A percentile compares a stretch with the other conserved stretches of the same genome.
Conservation (phyloP, 2,888 invertebrate species). For the Candidula unifasciata region DNA sequence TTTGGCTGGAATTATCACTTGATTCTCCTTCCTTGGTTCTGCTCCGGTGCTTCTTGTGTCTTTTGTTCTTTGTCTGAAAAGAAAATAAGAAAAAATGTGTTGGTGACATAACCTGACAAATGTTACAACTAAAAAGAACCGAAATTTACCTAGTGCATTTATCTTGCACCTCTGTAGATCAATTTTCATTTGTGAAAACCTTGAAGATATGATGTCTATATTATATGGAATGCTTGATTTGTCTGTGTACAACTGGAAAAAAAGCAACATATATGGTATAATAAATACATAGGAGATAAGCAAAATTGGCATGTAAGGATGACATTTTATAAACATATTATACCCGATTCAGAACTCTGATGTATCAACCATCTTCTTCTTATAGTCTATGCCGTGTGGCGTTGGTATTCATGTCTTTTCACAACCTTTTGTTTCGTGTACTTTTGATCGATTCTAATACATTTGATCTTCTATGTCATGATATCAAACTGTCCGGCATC, state of each 20-base stretch:
- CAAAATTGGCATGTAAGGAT: too few species aligned
- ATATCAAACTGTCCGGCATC: too few species aligned
- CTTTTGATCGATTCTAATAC: too few species aligned
- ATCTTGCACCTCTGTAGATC: slow-evolving; percentile 20
- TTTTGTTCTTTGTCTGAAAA: slow-evolving; percentile 19
- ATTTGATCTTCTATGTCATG: too few species aligned
- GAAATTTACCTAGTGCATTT: slow-evolving; percentile 48
- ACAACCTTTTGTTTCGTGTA: too few species aligned
- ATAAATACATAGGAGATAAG: too few species aligned
- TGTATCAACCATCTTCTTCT: too few species aligned
- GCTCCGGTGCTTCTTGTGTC: background rate
- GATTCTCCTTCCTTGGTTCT: background rate
- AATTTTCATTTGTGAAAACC: slow-evolving; percentile 33
- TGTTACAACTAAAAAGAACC: background rate
- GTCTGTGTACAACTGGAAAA: slow-evolving; percentile 20
- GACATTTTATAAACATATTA: too few species aligned
- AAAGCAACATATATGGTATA: slow-evolving; percentile 31
- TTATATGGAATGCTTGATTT: slow-evolving; percentile 3
- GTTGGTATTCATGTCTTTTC: too few species aligned
- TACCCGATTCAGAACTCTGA: too few species aligned
- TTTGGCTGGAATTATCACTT: slow-evolving; percentile 37
- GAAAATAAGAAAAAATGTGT: slow-evolving; percentile 15
- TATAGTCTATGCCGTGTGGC: too few species aligned
- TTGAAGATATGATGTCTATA: slow-evolving; percentile 43
- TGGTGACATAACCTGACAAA: slow-evolving; percentile 15